Base-by-base conservation (phyloP, 2,113 vertebrate genomes). In the Nerophis ophidion region DNA sequence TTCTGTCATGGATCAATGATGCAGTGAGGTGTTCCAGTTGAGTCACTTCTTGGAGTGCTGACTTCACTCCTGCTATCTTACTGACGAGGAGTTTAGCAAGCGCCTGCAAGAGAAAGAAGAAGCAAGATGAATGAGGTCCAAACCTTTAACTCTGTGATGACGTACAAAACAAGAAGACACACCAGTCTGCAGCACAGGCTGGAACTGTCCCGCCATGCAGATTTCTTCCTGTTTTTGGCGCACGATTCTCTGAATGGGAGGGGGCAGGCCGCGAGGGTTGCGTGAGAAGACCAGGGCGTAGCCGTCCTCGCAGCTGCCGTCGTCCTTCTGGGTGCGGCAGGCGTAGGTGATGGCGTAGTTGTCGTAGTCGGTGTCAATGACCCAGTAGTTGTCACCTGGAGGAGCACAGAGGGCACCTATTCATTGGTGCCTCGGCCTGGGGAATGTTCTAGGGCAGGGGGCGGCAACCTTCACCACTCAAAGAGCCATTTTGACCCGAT, bases 291-390 rank as follows among this genome's bases (percentile, higher is more conserved):
- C 66, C 3, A 97, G 62, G 69, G 93, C 79, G 1, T 95, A 97
- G 58, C 95, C 93, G 0, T 97, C 93, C 0, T 93, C 89, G 4
- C 93, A 97, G 67, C 87, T 90, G 35, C 95, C 93, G 0, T 97
- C 92, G 0, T 92, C 92, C 68, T 92, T 95, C 66, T 92, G 71
- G 36, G 85, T 86, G 66, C 95, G 93, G 87, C 95, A 97, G 64
- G 94, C 90, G 0, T 97, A 97, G 53, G 94, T 96, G 63, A 97
- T 89, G 69, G 94, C 93, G 4, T 96, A 96, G 86, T 93, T 93
- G 49, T 94, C 91, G 0, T 97, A 97, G 86, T 97, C 95, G 0
- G 94, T 96, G 84, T 96, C 95, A 7, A 96, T 95, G 72, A 97
- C 82, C 94, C 94, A 96, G 85, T 96, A 96, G 86, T 94, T 93